Evolutionary conservation across 2,113 vertebrate genomes (phyloP).

Genomic region (Strigops habroptila): DNA sequence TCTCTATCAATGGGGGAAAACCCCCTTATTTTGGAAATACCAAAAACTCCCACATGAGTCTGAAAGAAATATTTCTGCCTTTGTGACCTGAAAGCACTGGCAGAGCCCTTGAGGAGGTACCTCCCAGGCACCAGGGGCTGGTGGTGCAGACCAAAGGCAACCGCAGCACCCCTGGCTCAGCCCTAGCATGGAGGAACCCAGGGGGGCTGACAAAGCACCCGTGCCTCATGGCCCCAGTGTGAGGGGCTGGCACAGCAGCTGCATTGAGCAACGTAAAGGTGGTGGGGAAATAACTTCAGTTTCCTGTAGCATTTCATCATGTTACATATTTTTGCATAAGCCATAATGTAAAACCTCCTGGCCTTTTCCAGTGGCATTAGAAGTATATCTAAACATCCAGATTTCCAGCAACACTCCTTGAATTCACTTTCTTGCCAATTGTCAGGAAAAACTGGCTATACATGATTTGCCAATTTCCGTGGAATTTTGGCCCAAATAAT

Average conservation of each 20-base stretch:
- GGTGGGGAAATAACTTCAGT: neutral
- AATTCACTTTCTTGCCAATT: conserved; percentile 1
- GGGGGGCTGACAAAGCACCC: accelerated
- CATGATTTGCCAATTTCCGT: neutral
- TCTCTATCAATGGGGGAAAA: neutral
- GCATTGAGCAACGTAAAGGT: neutral
- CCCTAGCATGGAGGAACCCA: accelerated
- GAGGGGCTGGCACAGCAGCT: neutral
- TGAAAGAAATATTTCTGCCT: neutral
- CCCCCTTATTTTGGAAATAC: neutral
- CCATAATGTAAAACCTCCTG: neutral
- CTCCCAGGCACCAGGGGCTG: neutral
- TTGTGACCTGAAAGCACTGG: accelerated
- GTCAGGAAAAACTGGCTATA: conserved; percentile 2
- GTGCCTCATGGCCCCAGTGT: accelerated
- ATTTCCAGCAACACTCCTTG: neutral
- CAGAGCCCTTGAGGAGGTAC: neutral
- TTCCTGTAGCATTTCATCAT: neutral
- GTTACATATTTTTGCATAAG: neutral
- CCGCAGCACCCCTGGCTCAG: neutral
- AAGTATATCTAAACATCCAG: neutral
- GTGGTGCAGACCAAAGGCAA: neutral
- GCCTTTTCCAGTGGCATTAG: neutral
- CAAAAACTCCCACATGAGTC: neutral
- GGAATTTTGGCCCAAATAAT: conserved; percentile 5